Evolutionary conservation across 2,797 vertebrate species (phyloP).

Genomic region (Brachyrhaphis roseni): DNA sequence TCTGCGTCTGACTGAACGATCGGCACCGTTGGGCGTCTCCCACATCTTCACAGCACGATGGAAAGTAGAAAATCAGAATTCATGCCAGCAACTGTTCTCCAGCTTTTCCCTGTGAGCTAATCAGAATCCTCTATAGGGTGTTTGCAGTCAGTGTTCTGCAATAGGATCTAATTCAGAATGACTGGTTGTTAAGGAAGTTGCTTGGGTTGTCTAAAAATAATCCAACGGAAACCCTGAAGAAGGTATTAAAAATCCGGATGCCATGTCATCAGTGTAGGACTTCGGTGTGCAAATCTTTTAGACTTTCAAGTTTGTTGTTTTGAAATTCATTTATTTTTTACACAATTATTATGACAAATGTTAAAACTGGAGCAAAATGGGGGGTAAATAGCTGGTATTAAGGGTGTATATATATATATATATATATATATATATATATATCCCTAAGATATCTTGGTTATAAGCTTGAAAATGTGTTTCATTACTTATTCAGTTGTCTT

Average conservation of each 20-base stretch:
- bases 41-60: neutral
- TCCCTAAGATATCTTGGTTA: neutral
- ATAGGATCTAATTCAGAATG: constrained; percentile 75
- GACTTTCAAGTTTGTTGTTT: constrained; percentile 27
- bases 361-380: neutral
- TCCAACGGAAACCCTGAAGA: constrained; percentile 68
- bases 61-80: constrained; percentile 12
- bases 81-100: constrained; percentile 27
- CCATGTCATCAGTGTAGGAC: constrained; percentile 57
- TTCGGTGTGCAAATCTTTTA: constrained; percentile 52
- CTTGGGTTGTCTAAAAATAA: constrained; percentile 68
- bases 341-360: neutral
- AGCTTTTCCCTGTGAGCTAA: constrained; percentile 52
- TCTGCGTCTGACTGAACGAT: neutral
- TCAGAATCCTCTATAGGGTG: constrained; percentile 62
- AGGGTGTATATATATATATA: no score
- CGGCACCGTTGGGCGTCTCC: constrained; percentile 7
- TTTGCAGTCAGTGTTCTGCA: constrained; percentile 69
- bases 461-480: neutral
- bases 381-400: neutral
- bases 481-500: neutral
- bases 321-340: neutral
- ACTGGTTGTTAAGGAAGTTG: constrained; percentile 66
- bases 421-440: no score
- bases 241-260: constrained; percentile 67